Evolutionary conservation across 2,113 vertebrate species (phyloP).

Genomic region (Charadrius vociferus): DNA sequence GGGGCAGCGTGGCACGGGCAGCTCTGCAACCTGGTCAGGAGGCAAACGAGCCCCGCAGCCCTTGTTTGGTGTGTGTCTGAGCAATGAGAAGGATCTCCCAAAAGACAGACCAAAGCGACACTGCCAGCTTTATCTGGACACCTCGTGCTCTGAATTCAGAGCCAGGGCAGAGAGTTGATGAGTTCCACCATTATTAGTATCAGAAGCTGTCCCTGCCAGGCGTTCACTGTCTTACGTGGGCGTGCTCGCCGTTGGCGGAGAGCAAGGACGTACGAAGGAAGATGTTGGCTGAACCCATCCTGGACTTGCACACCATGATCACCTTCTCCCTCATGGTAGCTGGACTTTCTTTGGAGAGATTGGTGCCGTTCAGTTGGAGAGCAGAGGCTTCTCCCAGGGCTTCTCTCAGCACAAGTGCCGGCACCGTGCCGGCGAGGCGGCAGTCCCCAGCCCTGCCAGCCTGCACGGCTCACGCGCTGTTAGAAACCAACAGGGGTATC

Average conservation of each 20-base stretch:
- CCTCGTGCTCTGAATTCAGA: too few species aligned
- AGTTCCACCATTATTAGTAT: too few species aligned
- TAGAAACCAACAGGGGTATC: background rate
- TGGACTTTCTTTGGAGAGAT: background rate
- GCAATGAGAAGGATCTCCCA: background rate
- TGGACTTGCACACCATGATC: background rate
- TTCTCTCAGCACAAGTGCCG: background rate
- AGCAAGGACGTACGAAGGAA: background rate
- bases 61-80: background rate
- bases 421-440: background rate
- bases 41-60: background rate
- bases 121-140: background rate
- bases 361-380: accelerated
- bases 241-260: background rate
- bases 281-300: background rate
- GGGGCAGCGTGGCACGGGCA: background rate
- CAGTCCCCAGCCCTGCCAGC: background rate
- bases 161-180: too few species aligned
- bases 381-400: background rate
- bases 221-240: too few species aligned
- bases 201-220: too few species aligned
- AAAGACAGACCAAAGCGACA: background rate
- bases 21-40: background rate
- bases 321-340: background rate
- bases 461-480: accelerated